These are phyloP conservation scores for Centruroides vittatus DNA, from an alignment of 1,140 invertebrate genomes.

Conservation along the genomic window DNA sequence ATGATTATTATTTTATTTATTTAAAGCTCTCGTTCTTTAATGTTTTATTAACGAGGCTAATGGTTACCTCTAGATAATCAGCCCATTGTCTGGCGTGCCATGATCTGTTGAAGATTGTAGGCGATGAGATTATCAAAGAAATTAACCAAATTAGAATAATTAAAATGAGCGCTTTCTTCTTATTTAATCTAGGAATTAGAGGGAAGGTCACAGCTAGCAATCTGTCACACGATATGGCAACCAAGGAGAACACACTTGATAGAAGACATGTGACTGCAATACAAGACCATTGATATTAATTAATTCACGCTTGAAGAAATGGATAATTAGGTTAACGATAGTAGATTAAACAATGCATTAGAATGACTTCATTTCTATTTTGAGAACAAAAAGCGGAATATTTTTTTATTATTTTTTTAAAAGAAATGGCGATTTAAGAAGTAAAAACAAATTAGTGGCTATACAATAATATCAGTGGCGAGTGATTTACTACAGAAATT, in stretches of 20 bases:
- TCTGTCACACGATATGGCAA: constrained; percentile 64
- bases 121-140: constrained; percentile 41
- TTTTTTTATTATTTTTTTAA: too few relatives aligned
- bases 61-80: constrained; percentile 26
- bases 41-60: not conserved
- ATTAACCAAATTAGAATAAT: constrained; percentile 50
- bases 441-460: too few relatives aligned
- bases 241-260: constrained; percentile 56
- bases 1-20: not conserved
- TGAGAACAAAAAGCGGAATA: too few relatives aligned
- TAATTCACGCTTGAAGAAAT: too few relatives aligned
- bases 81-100: constrained; percentile 52
- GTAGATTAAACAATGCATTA: too few relatives aligned
- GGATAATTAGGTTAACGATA: too few relatives aligned
- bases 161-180: constrained; percentile 40
- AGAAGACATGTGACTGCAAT: constrained; percentile 46
- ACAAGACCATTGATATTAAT: not conserved
- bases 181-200: constrained; percentile 45
- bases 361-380: too few relatives aligned
- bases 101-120: constrained; percentile 44
- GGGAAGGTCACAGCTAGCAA: constrained; percentile 61
- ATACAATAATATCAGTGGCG: too few relatives aligned
- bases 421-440: too few relatives aligned
- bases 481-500: too few relatives aligned
- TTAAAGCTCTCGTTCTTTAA: not conserved